Base-by-base conservation (phyloP, 2,113 vertebrate genomes). In the Eurypyga helias region DNA sequence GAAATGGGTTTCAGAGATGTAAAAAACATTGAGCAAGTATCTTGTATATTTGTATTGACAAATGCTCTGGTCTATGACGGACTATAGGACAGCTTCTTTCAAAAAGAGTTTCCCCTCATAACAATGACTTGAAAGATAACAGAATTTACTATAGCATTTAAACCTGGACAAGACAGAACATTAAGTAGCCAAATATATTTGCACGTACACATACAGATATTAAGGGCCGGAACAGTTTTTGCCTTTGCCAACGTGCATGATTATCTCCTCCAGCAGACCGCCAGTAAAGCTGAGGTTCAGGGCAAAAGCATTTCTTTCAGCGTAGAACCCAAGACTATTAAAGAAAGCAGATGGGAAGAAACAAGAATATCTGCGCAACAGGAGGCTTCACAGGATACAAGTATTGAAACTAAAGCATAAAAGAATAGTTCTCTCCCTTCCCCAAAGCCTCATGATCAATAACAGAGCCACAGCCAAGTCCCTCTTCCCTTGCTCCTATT, bases 31-130 rank as follows among this genome's bases (percentile, higher is more conserved):
- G 57, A 25, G 1, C 7, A 25, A 48, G 10, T 38, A 48, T 36
- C 33, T 66, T 61, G n/a, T n/a, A n/a, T n/a, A n/a, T n/a, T n/a
- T n/a, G n/a, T n/a, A n/a, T 33, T 57, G 46, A 45, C 7, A 41
- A 61, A 28, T 24, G 14, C 29, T 36, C 3, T n/a, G 17, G 24
- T 49, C 0, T 0, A 17, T 21, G 48, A 46, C 0, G 4, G 14
- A 17, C 72, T 62, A 41, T 10, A 55, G 67, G 64, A 7, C 14
- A 46, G 21, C 13, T 83, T 64, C 66, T n/a, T 52, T 43, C 49
- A 17, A 55, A 82, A 82, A 46, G 4, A 17, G 10, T 45, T 90
- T 89, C 5, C 5, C 49, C 16, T 21, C 20, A 1, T 64, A 75
- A 49, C 4, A 6, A 2, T 23, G 13, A 48, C 28, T 45, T 58